Percentiles rank a stretch among this genome's conserved stretches.
These are phyloP conservation scores for Acanthurus leucopareius DNA, from an alignment of 2,797 vertebrate species.

Conservation along the genomic window DNA sequence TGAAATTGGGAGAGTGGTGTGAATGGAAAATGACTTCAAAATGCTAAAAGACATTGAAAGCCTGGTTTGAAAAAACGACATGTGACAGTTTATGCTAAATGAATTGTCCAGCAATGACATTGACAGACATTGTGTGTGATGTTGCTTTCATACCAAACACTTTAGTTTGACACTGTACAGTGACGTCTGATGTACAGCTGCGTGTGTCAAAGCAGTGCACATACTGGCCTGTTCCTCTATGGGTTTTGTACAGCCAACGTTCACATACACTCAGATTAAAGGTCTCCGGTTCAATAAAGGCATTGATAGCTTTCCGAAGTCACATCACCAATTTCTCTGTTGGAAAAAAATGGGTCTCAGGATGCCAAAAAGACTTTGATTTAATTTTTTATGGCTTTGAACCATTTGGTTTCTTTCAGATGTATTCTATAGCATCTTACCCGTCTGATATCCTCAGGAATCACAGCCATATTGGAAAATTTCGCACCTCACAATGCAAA, in stretches of 20 bases:
- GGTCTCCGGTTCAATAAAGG: background rate
- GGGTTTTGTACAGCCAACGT: background rate
- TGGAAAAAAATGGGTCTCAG: too few species aligned
- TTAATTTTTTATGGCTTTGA: too few species aligned
- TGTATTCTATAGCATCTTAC: background rate
- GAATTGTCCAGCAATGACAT: conserved; percentile 5
- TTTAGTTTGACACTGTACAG: background rate
- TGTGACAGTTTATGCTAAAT: conserved; percentile 11
- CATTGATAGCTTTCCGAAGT: background rate
- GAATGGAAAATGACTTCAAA: conserved; percentile 11
- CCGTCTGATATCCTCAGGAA: background rate
- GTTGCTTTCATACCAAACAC: background rate
- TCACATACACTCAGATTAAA: background rate
- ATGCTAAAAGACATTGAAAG: conserved; percentile 2
- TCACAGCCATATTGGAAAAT: background rate
- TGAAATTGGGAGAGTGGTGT: conserved; percentile 11
- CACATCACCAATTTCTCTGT: background rate
- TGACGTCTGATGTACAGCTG: background rate
- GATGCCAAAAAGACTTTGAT: background rate
- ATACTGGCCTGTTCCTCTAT: background rate
- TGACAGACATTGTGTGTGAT: background rate
- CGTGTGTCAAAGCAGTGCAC: background rate
- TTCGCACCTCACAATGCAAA: background rate
- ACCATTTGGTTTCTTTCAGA: background rate
- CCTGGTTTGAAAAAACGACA: conserved; percentile 8